Evolutionary conservation across 2,888 invertebrate genomes (phyloP), one percentile per base, ranked within the genome.

Genomic region (Stenodera caucasica): DNA sequence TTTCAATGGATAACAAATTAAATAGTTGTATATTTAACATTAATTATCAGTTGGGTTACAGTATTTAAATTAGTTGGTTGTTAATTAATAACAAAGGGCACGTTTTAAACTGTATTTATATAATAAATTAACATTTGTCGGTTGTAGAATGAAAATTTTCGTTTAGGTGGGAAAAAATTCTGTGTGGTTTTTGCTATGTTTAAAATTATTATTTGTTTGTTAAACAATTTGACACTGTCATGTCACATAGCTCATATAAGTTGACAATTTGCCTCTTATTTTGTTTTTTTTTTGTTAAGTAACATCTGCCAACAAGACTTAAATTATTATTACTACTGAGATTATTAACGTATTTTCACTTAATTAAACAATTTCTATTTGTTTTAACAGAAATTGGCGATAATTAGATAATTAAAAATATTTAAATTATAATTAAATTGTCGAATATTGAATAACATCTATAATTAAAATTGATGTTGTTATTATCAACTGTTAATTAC

Each of bases 41-140:
- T 54, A 67, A 68, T 68, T 67, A 65, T 52, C 65, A 57, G 58
- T 59, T 58, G 37, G 62, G 61, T 66, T 64, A 65, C 60, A 53
- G 58, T 67, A 57, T 68, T 66, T 67, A 62, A 61, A 59, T 57
- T 58, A 68, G 61, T 66, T 61, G 60, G 37, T 66, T 23, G 69
- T 61, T 72, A 72, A 72, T 72, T 68, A 65, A 61, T 67, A 69
- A 70, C 70, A 68, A 72, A 70, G 70, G 68, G 68, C 67, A 68
- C 63, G 65, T 71, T 70, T 71, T 71, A 70, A 70, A 66, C 63
- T 23, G 55, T 70, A 66, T 72, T 69, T 69, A 56, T 57, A 57
- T 33, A 49, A 58, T 14, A 23, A 57, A 68, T 70, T 67, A 67
- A 35, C 32, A 51, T 63, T 66, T 59, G 60, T 57, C 59, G 59